phyloP scores from a whole-genome alignment of 2,888 invertebrate genomes.

The Drosophila cyrtoloma region DNA sequence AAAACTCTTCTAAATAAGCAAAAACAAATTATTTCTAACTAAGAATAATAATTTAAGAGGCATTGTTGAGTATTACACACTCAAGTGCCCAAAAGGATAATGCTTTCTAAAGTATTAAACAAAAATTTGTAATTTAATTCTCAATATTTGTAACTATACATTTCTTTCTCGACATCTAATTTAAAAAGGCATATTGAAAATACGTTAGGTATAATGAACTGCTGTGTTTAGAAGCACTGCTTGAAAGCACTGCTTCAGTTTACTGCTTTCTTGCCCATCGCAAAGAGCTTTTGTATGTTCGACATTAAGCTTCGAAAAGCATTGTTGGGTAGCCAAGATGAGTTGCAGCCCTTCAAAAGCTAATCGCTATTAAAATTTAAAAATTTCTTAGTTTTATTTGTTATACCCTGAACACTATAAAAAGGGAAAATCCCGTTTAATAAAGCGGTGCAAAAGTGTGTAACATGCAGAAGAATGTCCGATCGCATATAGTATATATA shows the following conservation, averaged over 20 bases:
- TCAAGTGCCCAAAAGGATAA: not conserved
- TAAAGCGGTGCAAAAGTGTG: not conserved
- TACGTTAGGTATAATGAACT: not conserved
- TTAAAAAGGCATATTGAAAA: constrained; percentile 5
- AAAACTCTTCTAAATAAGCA: not conserved
- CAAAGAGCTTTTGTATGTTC: not conserved
- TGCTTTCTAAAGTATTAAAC: not conserved
- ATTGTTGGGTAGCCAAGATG: not conserved
- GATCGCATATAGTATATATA: not conserved
- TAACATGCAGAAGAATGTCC: not conserved
- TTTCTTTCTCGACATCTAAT: not conserved
- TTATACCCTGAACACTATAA: not conserved
- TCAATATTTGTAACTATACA: not conserved
- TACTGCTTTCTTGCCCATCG: not conserved
- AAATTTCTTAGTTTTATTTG: not conserved
- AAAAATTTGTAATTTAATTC: not conserved
- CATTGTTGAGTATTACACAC: not conserved
- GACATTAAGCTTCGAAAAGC: not conserved
- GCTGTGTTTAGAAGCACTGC: constrained; percentile 5
- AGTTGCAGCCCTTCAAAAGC: not conserved
- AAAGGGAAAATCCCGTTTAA: not conserved
- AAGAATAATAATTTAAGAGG: not conserved
- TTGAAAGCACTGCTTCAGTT: constrained; percentile 12
- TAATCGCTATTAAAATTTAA: constrained; percentile 5
- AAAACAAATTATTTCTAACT: not conserved